Evolutionary conservation across 2,888 invertebrate genomes (phyloP).

Genomic region (Apeira syringaria): DNA sequence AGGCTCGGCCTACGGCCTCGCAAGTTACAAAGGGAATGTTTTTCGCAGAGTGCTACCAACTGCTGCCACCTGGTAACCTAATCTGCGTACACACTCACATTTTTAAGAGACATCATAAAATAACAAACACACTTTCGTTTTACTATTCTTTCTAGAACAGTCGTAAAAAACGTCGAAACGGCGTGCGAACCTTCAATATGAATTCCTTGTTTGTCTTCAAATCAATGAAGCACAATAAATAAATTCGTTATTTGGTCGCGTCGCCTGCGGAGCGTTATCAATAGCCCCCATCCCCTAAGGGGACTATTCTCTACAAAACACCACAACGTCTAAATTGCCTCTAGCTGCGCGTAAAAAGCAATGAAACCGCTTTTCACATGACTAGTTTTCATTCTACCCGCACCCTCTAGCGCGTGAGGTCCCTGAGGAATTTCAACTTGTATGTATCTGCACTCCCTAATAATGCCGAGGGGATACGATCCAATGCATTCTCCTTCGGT

Average conservation of each 20-base stretch:
- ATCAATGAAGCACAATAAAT: slow-evolving; percentile 53
- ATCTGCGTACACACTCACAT: no score
- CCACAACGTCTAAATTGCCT: slow-evolving; percentile 76
- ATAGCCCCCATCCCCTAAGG: slow-evolving; percentile 48
- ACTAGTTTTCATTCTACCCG: slow-evolving; percentile 74
- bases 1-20: no score
- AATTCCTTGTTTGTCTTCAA: slow-evolving; percentile 28
- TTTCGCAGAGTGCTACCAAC: no score
- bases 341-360: slow-evolving; percentile 78
- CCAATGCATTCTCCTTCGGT: slow-evolving; percentile 46
- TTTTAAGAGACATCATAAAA: slow-evolving; percentile 5
- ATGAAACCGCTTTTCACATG: slow-evolving; percentile 80
- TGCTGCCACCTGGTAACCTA: no score
- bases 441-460: slow-evolving; percentile 69
- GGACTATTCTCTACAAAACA: slow-evolving; percentile 56
- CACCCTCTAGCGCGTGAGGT: slow-evolving; percentile 50
- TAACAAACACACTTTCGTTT: slow-evolving; percentile 4
- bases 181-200: slow-evolving; percentile 15
- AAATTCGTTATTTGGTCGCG: slow-evolving; percentile 35
- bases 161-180: slow-evolving; percentile 16
- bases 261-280: slow-evolving; percentile 60
- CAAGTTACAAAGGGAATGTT: no score
- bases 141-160: slow-evolving; percentile 9
- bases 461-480: slow-evolving; percentile 60
- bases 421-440: slow-evolving; percentile 76